Evolutionary conservation across 2,888 invertebrate species (phyloP).

Genomic region (Athripsodes cinereus): DNA sequence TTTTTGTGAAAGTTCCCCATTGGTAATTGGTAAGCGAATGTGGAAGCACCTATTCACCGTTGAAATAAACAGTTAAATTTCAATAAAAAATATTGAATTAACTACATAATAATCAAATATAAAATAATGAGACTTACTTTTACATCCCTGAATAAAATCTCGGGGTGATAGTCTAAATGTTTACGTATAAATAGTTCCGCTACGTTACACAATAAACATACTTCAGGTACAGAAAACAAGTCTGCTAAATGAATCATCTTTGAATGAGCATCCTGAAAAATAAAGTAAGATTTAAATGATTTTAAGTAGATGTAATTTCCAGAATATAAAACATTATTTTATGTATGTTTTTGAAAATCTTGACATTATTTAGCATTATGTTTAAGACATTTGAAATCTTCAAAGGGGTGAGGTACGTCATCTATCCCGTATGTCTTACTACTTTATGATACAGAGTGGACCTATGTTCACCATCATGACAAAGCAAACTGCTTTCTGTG

Average conservation of each 20-base stretch:
- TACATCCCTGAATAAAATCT: slow-evolving; percentile 91
- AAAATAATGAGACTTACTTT: slow-evolving; percentile 57
- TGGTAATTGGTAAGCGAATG: too few species aligned
- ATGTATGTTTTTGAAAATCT: not conserved
- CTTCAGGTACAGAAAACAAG: slow-evolving; percentile 94
- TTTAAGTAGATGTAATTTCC: not conserved
- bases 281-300: not conserved
- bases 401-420: too few species aligned
- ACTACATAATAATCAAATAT: not conserved
- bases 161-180: slow-evolving; percentile 90
- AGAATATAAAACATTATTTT: not conserved
- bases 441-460: too few species aligned
- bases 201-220: slow-evolving; percentile 88
- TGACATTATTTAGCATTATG: not conserved
- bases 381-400: not conserved
- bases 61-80: too few species aligned
- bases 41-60: too few species aligned
- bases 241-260: slow-evolving; percentile 95
- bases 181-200: slow-evolving; percentile 87
- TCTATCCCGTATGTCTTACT: too few species aligned
- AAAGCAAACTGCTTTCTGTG: too few species aligned
- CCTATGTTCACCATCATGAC: too few species aligned
- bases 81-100: slow-evolving; percentile 16
- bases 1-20: too few species aligned
- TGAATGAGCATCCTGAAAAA: slow-evolving; percentile 48